phyloP scores from a whole-genome alignment of 2,113 vertebrate genomes.

The Gadus macrocephalus region DNA sequence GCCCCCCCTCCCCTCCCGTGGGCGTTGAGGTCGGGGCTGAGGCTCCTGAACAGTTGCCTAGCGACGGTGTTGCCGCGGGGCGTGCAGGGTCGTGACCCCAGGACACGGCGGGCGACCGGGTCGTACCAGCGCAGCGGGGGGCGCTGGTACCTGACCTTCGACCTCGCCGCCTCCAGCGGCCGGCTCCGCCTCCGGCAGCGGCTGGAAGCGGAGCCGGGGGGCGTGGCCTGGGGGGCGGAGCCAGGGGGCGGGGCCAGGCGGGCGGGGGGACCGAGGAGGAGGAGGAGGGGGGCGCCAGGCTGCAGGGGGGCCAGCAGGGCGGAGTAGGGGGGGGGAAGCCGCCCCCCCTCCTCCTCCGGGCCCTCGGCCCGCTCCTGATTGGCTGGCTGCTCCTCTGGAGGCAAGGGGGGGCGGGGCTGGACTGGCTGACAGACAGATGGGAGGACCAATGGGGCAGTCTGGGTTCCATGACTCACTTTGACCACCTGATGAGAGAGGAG shows the following conservation, averaged over 20 bases:
- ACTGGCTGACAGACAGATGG: slow-evolving; percentile 68
- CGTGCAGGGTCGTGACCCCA: slow-evolving; percentile 66
- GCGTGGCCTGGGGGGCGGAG: slow-evolving; percentile 40
- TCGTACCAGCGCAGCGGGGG: slow-evolving; percentile 78
- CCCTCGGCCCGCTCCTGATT: slow-evolving; percentile 19
- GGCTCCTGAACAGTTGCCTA: slow-evolving; percentile 77
- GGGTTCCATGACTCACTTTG: slow-evolving; percentile 83
- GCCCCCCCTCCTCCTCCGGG: slow-evolving; percentile 53
- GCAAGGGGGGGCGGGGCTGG: slow-evolving; percentile 17
- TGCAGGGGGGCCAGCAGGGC: slow-evolving; percentile 79
- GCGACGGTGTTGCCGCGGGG: slow-evolving; percentile 40
- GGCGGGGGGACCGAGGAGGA: slow-evolving; percentile 77
- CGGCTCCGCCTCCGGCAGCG: slow-evolving; percentile 59
- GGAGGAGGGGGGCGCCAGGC: slow-evolving; percentile 76
- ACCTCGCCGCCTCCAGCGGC: slow-evolving; percentile 58
- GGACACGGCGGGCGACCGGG: slow-evolving; percentile 73
- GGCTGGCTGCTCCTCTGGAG: not conserved
- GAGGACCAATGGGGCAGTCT: slow-evolving; percentile 71
- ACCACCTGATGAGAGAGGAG: slow-evolving; percentile 58
- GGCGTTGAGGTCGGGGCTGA: slow-evolving; percentile 73
- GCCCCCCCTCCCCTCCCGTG: slow-evolving; percentile 46
- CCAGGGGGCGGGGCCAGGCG: slow-evolving; percentile 54
- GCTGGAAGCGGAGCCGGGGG: slow-evolving; percentile 40
- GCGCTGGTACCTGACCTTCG: slow-evolving; percentile 80
- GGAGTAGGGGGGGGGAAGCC: slow-evolving; percentile 72